Evolutionary conservation across 1,140 invertebrate genomes (phyloP).

Genomic region (Drosophila virilis): DNA sequence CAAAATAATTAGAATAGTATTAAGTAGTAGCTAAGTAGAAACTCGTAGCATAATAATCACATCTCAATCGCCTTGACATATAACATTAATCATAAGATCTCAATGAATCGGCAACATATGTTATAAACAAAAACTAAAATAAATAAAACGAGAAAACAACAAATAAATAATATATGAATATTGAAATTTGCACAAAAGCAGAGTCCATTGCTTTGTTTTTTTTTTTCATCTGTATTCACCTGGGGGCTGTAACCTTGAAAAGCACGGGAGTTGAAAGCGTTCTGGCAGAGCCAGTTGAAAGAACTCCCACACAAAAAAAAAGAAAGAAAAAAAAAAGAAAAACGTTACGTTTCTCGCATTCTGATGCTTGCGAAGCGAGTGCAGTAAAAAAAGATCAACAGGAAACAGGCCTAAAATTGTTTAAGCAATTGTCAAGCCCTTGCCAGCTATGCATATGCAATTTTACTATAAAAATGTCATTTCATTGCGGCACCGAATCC

Average conservation of each 20-base stretch:
- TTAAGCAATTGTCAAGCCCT: conserved; percentile 29
- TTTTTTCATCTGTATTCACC: background rate
- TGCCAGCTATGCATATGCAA: background rate
- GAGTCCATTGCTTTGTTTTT: too few species aligned
- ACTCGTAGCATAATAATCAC: too few species aligned
- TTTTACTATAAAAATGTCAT: conserved; percentile 17
- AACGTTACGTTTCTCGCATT: background rate
- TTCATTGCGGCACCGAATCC: background rate
- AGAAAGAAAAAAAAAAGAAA: too few species aligned
- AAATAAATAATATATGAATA: conserved; percentile 1
- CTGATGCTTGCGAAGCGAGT: background rate
- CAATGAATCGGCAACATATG: background rate
- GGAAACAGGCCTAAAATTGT: conserved; percentile 19
- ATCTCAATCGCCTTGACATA: too few species aligned
- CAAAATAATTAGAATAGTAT: too few species aligned
- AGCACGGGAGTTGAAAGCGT: background rate
- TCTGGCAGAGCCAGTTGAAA: conserved; percentile 29
- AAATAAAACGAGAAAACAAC: background rate
- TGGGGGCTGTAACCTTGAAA: conserved; percentile 12
- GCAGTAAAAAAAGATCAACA: conserved; percentile 12
- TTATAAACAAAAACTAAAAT: background rate
- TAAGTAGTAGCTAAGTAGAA: too few species aligned
- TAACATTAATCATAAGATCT: background rate
- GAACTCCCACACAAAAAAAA: conserved; percentile 6
- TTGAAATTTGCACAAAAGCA: conserved; percentile 3